phyloP scores from a whole-genome alignment of 2,797 vertebrate genomes.

The Gymnothorax reevesii region DNA sequence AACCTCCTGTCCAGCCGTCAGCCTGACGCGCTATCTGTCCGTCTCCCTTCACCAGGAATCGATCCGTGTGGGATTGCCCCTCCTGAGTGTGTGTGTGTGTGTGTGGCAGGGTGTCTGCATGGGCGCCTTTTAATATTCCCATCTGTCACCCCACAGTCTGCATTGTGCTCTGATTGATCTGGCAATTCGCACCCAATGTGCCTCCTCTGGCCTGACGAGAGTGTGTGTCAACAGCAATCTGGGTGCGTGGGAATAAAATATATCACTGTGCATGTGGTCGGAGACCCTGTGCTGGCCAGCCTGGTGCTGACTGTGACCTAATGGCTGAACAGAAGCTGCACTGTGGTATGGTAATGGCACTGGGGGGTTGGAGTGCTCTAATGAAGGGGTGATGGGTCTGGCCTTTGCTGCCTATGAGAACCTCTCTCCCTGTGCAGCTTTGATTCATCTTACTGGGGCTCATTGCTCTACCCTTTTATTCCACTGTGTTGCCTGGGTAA shows the following conservation, averaged over 20 bases:
- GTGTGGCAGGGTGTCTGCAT: background rate
- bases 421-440: background rate
- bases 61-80: background rate
- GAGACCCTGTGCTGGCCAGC: background rate
- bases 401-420: background rate
- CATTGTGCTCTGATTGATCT: background rate
- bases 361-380: no score
- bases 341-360: no score
- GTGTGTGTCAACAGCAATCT: background rate
- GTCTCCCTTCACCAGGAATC: slow-evolving; percentile 11
- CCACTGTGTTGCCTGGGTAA: background rate
- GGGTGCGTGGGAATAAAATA: background rate
- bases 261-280: background rate
- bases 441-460: background rate
- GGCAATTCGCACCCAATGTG: background rate
- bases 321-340: background rate
- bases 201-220: background rate
- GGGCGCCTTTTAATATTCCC: background rate
- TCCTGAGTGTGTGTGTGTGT: background rate
- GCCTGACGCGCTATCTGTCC: slow-evolving; percentile 31
- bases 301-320: background rate
- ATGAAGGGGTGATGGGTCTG: background rate
- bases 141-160: background rate
- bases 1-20: slow-evolving; percentile 47
- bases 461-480: background rate